Conservation (phyloP, 2,113 vertebrate species). For the Ailuropoda melanoleuca region DNA sequence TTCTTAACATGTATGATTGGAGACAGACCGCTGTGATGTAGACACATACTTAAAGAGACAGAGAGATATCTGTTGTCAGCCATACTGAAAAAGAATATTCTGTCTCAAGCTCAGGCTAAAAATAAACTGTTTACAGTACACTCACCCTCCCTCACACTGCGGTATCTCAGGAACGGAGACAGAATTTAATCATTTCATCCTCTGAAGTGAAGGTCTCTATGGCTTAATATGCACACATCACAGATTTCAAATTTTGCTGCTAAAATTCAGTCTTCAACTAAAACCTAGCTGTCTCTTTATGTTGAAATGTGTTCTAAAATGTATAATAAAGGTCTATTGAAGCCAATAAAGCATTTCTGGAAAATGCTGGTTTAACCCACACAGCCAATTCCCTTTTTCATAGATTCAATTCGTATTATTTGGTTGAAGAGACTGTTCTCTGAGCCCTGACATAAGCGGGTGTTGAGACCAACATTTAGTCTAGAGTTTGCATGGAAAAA, state of each 20-base stretch:
- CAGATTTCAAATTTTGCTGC: slow-evolving; percentile 61
- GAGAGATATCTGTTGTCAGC: not conserved
- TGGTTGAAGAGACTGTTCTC: slow-evolving; percentile 55
- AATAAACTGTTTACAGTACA: slow-evolving; percentile 45
- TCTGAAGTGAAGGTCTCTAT: slow-evolving; percentile 44
- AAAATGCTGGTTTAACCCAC: slow-evolving; percentile 63
- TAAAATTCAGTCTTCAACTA: slow-evolving; percentile 54
- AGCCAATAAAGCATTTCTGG: slow-evolving; percentile 47
- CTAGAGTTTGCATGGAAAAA: not conserved
- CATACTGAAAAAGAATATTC: not conserved
- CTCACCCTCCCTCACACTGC: not conserved
- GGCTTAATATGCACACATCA: slow-evolving; percentile 71
- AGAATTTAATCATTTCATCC: slow-evolving; percentile 55
- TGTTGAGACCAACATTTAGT: not conserved
- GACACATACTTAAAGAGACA: not conserved
- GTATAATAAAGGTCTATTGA: slow-evolving; percentile 60
- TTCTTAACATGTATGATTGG: not conserved
- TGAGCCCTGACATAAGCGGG: slow-evolving; percentile 13
- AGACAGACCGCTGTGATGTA: not conserved
- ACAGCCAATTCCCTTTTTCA: slow-evolving; percentile 55
- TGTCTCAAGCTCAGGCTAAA: slow-evolving; percentile 23
- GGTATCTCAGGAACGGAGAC: not conserved
- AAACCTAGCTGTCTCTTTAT: slow-evolving; percentile 66
- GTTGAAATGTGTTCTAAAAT: slow-evolving; percentile 69
- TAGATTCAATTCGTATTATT: slow-evolving; percentile 63